Percentiles rank a stretch among this genome's conserved stretches.
Conservation (phyloP, 1,140 invertebrate genomes). For the Platyura marginata region DNA sequence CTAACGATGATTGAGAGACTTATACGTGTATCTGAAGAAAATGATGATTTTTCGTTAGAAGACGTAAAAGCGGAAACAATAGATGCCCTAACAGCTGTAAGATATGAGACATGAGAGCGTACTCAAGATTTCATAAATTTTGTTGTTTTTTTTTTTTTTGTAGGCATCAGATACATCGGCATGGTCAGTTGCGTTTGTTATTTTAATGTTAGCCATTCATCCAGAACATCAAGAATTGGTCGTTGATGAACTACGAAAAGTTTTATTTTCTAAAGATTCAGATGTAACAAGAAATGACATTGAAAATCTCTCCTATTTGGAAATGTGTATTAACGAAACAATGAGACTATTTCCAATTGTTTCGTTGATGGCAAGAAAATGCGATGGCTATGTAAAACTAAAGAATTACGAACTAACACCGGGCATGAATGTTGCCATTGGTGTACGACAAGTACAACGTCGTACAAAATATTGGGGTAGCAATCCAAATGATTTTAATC, state of each 20-base stretch:
- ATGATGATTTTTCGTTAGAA: not conserved
- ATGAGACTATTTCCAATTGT: conserved; percentile 31
- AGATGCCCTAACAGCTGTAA: not conserved
- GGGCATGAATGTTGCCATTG: conserved; percentile 8
- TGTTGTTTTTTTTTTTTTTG: not conserved
- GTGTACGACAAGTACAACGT: conserved; percentile 19
- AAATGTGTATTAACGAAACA: conserved; percentile 21
- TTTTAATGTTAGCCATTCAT: not conserved
- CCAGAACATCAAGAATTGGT: not conserved
- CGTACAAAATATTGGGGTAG: conserved; percentile 17
- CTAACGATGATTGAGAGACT: not conserved
- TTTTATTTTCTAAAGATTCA: not conserved
- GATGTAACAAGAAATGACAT: not conserved
- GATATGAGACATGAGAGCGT: too few relatives aligned
- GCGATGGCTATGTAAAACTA: conserved; percentile 6
- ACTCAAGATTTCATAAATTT: not conserved
- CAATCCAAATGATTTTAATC: conserved; percentile 31
- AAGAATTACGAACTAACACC: conserved; percentile 6
- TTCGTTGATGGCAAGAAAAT: conserved; percentile 26
- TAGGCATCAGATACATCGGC: not conserved
- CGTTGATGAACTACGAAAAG: not conserved
- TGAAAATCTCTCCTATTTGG: conserved; percentile 6
- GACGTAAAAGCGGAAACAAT: not conserved
- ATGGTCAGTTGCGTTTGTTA: not conserved
- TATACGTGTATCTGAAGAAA: not conserved